Base-by-base conservation (phyloP, 2,888 invertebrate species). In the Magallana nippona region DNA sequence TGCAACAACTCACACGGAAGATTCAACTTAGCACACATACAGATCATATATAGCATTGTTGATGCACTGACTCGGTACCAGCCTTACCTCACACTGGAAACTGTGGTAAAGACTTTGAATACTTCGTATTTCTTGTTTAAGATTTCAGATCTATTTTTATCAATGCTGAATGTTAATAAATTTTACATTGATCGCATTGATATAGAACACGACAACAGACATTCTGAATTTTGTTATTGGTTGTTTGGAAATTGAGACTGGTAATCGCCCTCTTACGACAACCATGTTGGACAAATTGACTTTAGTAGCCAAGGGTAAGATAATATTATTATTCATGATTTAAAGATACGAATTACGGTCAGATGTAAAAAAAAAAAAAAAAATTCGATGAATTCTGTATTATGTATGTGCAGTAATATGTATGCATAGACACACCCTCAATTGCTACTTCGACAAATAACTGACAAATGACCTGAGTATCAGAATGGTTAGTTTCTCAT, bases 1-100 rank as follows among this genome's bases (percentile, higher is more conserved):
- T 71, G 32, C 13, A 13, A 15, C 22, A 27, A 71, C 32, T 32
- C 27, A 22, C 22, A 13, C 71, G 71, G 32, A 22, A 32, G 71
- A 71, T 71, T 32, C 27, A 71, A 27, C 11, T 71, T 71, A 71
- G 71, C 71, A 71, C 13, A 71, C 15, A 71, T 71, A 32, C 71
- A 71, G 32, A 22, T 15, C 10, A 71, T 71, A 15, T 71, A 27
- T 32, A 71, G 71, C 71, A 27, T 15, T 22, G 15, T 71, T 11
- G 71, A 71, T 71, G 71, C 71, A 15, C 71, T 71, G 27, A 71
- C 71, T 11, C 71, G 71, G 15, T 71, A 27, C 27, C 71, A 27
- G 15, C 71, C 71, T 27, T 32, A 71, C 27, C 32, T 71, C 27
- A 15, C 27, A 22, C 32, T 71, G 27, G 71, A 71, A 22, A 13